Evolutionary conservation across 2,888 invertebrate species (phyloP), one percentile per base, ranked within the genome.

Genomic region (Oeneis ivallda): DNA sequence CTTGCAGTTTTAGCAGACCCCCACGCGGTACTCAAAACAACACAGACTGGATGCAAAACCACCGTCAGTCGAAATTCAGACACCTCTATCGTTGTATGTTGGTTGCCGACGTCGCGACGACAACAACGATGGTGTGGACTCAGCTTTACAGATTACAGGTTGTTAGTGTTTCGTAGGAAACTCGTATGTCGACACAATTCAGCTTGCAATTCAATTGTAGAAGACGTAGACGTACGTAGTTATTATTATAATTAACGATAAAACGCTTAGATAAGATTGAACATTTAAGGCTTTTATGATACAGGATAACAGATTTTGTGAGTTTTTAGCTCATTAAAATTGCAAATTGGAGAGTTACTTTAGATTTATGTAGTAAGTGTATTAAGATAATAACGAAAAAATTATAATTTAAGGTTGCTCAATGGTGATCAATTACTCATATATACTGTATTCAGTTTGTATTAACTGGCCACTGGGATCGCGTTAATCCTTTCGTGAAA

Each of bases 131-230:
- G 47, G 17, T 47, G 17, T 47, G 47, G 17, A 17, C 10, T 15
- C 9, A 9, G 15, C 47, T 15, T 17, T 47, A 47, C 47, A 39
- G 15, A 17, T 37, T 10, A 54, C 39, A 56, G 13, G 41, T 56
- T 56, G 56, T 56, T 56, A 56, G 54, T 39, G 39, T 41, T 56
- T 54, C 39, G 32, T 15, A 53, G 10, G 9, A 39, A 54, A 47
- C 9, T 47, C 47, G 15, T 45, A 45, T 41, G 19, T 17, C 41
- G 56, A 41, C 39, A 56, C 41, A 56, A 19, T 56, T 19, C 19
- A 41, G 56, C 7, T 41, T 56, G 56, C 56, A 56, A 56, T 56
- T 56, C 39, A 56, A 41, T 56, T 56, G 56, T 56, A 41, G 41
- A 56, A 41, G 10, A 56, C 7, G 39, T 26, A 26, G 26, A 26